These are phyloP conservation scores for Eurypyga helias DNA, from an alignment of 2,113 vertebrate species.

Conservation along the genomic window DNA sequence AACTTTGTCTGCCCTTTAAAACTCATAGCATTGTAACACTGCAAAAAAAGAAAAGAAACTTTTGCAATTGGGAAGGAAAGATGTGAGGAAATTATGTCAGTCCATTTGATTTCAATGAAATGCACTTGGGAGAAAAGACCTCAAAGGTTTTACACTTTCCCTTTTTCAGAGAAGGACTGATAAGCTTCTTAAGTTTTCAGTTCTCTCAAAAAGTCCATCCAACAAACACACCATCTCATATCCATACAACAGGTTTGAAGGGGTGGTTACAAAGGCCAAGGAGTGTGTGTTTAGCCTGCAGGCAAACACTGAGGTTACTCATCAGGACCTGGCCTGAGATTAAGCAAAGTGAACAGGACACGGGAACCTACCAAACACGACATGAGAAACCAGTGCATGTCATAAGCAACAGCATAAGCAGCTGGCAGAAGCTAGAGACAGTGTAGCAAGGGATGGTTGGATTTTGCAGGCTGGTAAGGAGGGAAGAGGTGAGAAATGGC, in stretches of 20 bases:
- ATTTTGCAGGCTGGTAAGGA: not conserved
- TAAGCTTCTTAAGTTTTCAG: not conserved
- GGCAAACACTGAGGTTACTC: not conserved
- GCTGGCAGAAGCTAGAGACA: not conserved
- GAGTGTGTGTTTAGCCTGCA: not conserved
- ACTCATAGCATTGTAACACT: not conserved
- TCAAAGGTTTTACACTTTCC: not conserved
- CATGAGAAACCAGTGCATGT: not conserved
- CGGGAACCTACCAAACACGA: accelerated
- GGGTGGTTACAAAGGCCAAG: not conserved
- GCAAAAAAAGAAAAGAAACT: not conserved
- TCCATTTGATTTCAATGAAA: not conserved
- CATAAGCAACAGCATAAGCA: not conserved
- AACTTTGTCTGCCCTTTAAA: not conserved
- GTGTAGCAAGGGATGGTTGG: accelerated
- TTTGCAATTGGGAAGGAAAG: not conserved
- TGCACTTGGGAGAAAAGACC: not conserved
- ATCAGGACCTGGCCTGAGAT: not conserved
- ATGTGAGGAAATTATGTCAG: not conserved
- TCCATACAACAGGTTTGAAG: not conserved
- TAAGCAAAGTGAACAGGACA: not conserved
- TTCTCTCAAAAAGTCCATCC: not conserved
- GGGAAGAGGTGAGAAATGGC: not conserved
- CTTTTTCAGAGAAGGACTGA: not conserved
- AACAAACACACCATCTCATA: not conserved